Base-by-base conservation (phyloP, 2,113 vertebrate genomes). In the Microtus richardsoni region DNA sequence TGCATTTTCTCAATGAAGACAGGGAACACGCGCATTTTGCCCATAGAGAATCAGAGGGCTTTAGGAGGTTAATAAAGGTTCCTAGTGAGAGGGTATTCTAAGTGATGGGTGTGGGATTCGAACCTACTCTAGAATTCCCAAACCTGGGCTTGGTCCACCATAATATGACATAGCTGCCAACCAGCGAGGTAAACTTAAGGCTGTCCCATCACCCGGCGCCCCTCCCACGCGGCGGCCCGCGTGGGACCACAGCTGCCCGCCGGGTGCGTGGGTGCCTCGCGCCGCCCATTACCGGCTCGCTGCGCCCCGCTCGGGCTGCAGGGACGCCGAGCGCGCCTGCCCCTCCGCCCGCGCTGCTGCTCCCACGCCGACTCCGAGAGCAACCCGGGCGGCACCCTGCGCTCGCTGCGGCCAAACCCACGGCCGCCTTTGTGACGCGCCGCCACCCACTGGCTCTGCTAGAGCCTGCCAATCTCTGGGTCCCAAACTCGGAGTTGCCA, bases 361-460 rank as follows among this genome's bases (percentile, higher is more conserved):
- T 71, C 91, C 0, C 30, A n/a, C 16, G 54, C 93, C 86, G 39
- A 79, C 86, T 86, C 94, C 7, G 36, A 60, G 7, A 89, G 73
- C 52, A 30, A 52, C 24, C 2, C 11, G 54, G 62, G 21, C 21
- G 9, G 9, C 44, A 28, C 36, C 58, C 49, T n/a, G 62, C 10
- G 39, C 66, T 52, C 6, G 21, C 47, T 1, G 47, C 0, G 22
- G 60, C 30, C 14, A 30, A 54, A 2, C 73, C 84, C 91, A 58
- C 3, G 2, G 60, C 78, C 3, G 39, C 92, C 95, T 96, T 97
- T 98, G 95, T 98, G 97, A 98, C 97, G 97, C 79, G 87, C 87
- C 1, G 62, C 91, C 19, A 8, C 66, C 80, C 30, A 11, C n/a
- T 0, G n/a, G 71, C 90, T 66, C 54, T 22, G 90, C 44, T 83